Evolutionary conservation across 2,113 vertebrate genomes (phyloP).

Genomic region (Rhegmatorhina hoffmannsi): DNA sequence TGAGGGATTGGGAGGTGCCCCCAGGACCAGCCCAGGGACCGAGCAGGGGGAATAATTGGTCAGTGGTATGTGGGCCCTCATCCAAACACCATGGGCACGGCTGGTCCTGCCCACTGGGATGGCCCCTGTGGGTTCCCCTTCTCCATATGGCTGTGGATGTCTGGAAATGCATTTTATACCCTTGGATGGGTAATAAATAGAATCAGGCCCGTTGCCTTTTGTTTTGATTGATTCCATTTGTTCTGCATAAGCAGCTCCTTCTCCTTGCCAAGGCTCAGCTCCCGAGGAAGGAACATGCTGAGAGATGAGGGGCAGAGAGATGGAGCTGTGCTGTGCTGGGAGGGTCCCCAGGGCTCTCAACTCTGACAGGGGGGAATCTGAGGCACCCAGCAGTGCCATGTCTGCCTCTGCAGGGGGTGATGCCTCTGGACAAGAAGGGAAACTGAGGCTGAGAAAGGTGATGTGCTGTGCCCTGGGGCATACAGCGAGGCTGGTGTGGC

Average conservation of each 20-base stretch:
- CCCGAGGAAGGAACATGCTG: background rate
- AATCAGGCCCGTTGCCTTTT: slow-evolving; percentile 49
- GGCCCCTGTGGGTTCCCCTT: background rate
- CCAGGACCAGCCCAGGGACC: background rate
- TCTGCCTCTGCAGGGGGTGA: background rate
- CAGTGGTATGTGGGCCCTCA: fast-evolving
- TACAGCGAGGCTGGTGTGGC: fast-evolving
- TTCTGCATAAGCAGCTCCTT: slow-evolving; percentile 49
- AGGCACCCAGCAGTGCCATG: background rate
- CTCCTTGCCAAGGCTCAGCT: slow-evolving; percentile 40
- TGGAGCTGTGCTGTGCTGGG: background rate
- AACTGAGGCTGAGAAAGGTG: background rate
- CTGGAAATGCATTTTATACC: background rate
- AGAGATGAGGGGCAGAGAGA: background rate
- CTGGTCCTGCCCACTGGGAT: fast-evolving
- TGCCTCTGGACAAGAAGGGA: background rate
- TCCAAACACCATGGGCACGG: fast-evolving
- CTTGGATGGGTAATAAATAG: slow-evolving; percentile 52
- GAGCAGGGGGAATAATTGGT: fast-evolving
- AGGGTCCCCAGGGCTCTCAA: background rate
- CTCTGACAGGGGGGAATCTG: background rate
- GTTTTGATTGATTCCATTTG: slow-evolving; percentile 68
- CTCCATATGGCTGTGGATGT: background rate
- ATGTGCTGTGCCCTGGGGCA: background rate
- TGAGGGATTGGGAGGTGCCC: fast-evolving